A percentile compares a stretch with the other conserved stretches of the same genome.
Conservation (phyloP, 1,140 invertebrate species). For the Druon quercuslanigerum region DNA sequence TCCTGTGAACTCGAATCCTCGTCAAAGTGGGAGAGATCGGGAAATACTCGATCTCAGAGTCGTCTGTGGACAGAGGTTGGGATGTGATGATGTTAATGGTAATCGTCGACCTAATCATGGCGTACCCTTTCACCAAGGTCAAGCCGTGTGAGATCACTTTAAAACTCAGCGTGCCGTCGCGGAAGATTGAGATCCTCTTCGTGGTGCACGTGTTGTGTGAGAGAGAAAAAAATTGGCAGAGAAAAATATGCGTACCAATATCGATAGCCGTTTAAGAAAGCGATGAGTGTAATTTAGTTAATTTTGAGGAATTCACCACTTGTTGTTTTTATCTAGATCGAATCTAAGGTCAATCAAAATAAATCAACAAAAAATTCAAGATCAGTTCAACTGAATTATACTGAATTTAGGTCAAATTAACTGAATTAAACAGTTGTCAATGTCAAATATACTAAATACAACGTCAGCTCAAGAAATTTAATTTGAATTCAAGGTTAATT, state of each 20-base stretch:
- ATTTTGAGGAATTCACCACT: neutral
- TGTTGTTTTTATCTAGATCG: no score
- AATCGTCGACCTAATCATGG: constrained; percentile 36
- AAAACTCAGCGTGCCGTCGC: constrained; percentile 52
- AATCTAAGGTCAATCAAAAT: no score
- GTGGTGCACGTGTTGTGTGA: constrained; percentile 51
- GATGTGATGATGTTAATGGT: constrained; percentile 51
- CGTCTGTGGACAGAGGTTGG: constrained; percentile 79
- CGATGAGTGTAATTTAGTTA: constrained; percentile 48
- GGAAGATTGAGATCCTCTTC: constrained; percentile 52
- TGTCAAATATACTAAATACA: no score
- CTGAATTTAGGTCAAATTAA: no score
- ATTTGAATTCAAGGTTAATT: no score
- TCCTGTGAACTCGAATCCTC: constrained; percentile 85
- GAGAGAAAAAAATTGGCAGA: constrained; percentile 47
- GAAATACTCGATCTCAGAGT: constrained; percentile 86
- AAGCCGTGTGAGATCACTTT: constrained; percentile 54
- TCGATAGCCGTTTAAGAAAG: constrained; percentile 65
- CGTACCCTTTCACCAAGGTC: constrained; percentile 63
- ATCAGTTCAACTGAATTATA: no score
- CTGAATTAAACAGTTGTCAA: no score
- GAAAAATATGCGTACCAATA: constrained; percentile 63
- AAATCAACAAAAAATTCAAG: no score
- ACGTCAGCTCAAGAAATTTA: no score
- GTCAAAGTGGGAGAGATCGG: constrained; percentile 87